A percentile compares a stretch with the other conserved stretches of the same genome.
These are phyloP conservation scores for Diplazon laetatorius DNA, from an alignment of 2,888 invertebrate genomes.

Conservation along the genomic window DNA sequence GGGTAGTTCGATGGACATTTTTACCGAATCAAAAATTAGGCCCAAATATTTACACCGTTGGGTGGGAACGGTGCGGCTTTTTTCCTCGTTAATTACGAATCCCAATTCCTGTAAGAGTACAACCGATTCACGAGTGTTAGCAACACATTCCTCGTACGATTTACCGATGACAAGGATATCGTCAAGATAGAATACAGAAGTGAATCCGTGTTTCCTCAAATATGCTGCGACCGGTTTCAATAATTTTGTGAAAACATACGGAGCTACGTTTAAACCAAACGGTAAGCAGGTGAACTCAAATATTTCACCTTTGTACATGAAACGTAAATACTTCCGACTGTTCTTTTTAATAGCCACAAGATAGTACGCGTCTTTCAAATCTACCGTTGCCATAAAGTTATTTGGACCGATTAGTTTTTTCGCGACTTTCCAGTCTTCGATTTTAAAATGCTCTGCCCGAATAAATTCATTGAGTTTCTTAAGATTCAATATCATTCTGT, in stretches of 20 bases:
- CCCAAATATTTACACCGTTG: constrained; percentile 45
- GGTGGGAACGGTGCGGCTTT: constrained; percentile 20
- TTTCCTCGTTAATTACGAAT: constrained; percentile 50
- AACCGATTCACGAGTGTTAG: constrained; percentile 6
- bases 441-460: constrained; percentile 67
- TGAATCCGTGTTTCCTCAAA: constrained; percentile 29
- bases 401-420: constrained; percentile 57
- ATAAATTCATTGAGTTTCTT: constrained; percentile 67
- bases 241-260: constrained; percentile 37
- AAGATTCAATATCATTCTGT: constrained; percentile 67
- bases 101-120: constrained; percentile 36
- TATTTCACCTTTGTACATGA: constrained; percentile 19
- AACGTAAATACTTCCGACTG: constrained; percentile 35
- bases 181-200: constrained; percentile 34
- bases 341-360: constrained; percentile 29
- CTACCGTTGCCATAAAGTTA: constrained; percentile 34
- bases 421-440: constrained; percentile 68
- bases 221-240: constrained; percentile 38
- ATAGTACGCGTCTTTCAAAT: background rate
- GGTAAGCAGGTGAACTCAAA: constrained; percentile 49
- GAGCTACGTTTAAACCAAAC: constrained; percentile 33
- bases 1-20: constrained; percentile 43
- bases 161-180: constrained; percentile 40
- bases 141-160: background rate
- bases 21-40: constrained; percentile 37